Evolutionary conservation across 2,888 invertebrate genomes (phyloP).

Genomic region (Agrotis puta): DNA sequence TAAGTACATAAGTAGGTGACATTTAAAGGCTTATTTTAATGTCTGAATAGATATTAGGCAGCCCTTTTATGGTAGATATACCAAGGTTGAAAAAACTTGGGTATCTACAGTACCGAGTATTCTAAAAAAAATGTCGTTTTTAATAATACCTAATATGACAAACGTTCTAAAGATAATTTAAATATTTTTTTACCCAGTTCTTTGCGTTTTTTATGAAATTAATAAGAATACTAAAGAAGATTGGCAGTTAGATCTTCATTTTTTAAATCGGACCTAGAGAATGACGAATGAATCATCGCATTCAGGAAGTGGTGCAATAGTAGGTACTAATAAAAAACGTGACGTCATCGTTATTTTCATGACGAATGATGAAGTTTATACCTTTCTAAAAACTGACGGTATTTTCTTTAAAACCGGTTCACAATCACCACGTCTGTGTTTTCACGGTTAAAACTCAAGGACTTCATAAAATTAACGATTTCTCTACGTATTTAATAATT

Average conservation of each 20-base stretch:
- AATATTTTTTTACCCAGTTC: too few species aligned
- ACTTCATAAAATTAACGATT: constrained; percentile 7
- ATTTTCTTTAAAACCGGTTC: constrained; percentile 16
- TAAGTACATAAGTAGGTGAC: background rate
- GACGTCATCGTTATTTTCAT: constrained; percentile 21
- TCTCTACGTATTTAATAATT: constrained; percentile 5
- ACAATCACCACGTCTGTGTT: background rate
- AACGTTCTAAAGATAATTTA: too few species aligned
- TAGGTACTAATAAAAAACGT: background rate
- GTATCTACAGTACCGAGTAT: too few species aligned
- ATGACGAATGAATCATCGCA: constrained; percentile 18
- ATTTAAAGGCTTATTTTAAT: constrained; percentile 1
- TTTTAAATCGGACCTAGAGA: background rate
- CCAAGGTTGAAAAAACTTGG: background rate
- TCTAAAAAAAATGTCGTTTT: too few species aligned
- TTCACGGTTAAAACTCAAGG: constrained; percentile 16
- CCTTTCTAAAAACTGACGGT: constrained; percentile 2
- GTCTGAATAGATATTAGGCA: background rate
- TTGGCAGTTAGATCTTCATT: too few species aligned
- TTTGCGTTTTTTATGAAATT: too few species aligned
- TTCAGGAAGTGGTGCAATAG: constrained; percentile 23
- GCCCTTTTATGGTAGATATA: too few species aligned
- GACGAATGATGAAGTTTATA: background rate
- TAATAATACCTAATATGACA: too few species aligned
- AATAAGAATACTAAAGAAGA: too few species aligned